These are phyloP conservation scores for Eretmocerus hayati DNA, from an alignment of 2,888 invertebrate species.

Conservation along the genomic window DNA sequence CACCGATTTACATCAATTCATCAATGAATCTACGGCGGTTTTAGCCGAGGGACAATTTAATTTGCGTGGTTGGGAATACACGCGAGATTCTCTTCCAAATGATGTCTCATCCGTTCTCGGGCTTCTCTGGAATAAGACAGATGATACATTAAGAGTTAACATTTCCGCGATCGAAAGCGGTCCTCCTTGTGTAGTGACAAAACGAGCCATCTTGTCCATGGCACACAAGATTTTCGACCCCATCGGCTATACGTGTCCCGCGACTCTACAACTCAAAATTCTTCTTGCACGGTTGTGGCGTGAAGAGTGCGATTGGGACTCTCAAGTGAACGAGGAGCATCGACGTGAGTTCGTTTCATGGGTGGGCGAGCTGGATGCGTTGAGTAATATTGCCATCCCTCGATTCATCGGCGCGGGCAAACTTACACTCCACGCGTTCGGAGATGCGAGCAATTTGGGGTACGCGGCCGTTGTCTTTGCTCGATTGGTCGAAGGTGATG, in stretches of 20 bases:
- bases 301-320: constrained; percentile 8
- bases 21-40: background rate
- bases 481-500: background rate
- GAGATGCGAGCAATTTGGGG: constrained; percentile 25
- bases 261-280: background rate
- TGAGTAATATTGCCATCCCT: background rate
- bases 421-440: constrained; percentile 27
- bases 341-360: background rate
- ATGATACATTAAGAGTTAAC: background rate
- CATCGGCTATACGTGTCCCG: constrained; percentile 2
- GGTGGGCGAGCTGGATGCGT: background rate
- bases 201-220: background rate
- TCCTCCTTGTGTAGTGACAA: background rate
- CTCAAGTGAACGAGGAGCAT: background rate
- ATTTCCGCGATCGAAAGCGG: background rate
- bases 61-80: background rate
- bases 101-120: background rate
- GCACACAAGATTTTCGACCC: constrained; percentile 2
- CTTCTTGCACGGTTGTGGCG: constrained; percentile 1
- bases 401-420: background rate
- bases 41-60: background rate
- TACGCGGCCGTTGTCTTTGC: constrained; percentile 8
- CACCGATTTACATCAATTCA: background rate
- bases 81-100: background rate
- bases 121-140: background rate